Evolutionary conservation across 2,797 vertebrate species (phyloP), one percentile per base, ranked within the genome.

Genomic region (Pelochelys cantorii): DNA sequence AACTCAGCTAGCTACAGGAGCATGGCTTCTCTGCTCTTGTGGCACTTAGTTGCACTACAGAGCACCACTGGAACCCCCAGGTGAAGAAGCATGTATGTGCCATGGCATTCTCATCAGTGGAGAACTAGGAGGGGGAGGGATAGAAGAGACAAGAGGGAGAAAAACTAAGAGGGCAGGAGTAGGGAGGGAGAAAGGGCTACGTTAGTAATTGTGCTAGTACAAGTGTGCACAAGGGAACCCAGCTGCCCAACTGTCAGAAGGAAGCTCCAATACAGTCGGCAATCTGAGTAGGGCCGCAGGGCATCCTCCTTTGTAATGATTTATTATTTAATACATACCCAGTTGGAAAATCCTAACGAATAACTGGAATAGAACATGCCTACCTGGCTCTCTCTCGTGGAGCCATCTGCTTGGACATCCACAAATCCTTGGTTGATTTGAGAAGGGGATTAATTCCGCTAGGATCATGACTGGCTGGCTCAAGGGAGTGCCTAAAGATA

Each of bases 361-460:
- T 94, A 95, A 94, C 2, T 90, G 93, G 81, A 84, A 90, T 85
- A 87, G 81, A 85, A 84, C 0, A 20, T 52, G 81, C 57, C 84
- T 0, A 59, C 71, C 90, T 75, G 17, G 68, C 65, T 93, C 78
- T 3, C 52, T 22, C 74, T 14, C 9, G 95, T 87, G 80, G 17
- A 34, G 90, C 96, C 96, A 96, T 97, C 96, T 97, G 96, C 91
- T 95, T 86, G 1, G 7, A n/a, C 90, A 25, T 93, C 95, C 74
- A 7, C 96, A 96, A 97, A 96, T 95, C 95, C 95, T 55, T 90
- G 91, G 80, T 68, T 95, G 89, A 94, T 94, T 55, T 86, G 65
- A 0, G 2, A 91, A 34, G 13, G 88, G 87, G 95, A 97, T 96
- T 96, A 96, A 97, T 94, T 89, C 92, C 79, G 81, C 37, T 0